Base-by-base conservation (phyloP, 2,888 invertebrate species). In the Drosophila borborema region DNA sequence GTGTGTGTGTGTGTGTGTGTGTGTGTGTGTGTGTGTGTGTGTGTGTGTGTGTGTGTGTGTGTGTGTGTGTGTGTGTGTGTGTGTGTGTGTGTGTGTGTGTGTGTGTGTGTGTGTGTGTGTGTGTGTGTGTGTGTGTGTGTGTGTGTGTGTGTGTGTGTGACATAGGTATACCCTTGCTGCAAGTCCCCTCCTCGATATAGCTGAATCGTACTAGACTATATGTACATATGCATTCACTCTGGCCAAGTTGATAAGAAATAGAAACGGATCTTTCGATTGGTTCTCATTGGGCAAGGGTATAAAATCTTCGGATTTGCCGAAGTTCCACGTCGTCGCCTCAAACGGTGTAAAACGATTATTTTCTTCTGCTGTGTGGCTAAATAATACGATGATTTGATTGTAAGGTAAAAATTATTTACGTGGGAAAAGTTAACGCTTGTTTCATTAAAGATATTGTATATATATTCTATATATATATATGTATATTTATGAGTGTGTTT, bases 341-440 rank as follows among this genome's bases (percentile, higher is more conserved):
- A 46, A 68, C 12, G 46, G 58, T 75, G 59, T 77, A 56, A 65
- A 59, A 63, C 38, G 31, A 48, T 61, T 61, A 49, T 45, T 46
- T 38, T 63, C 31, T 38, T 59, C 43, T 36, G 70, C 59, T 49
- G 55, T 63, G 69, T 77, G 77, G 64, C 72, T 82, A 77, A 86
- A 75, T 84, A 68, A 72, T 72, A 80, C 70, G 76, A 74, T 74
- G 80, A 81, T 76, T 82, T 75, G 75, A 77, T 82, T 77, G 65
- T 82, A 73, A 74, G 78, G 64, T 82, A 65, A 20, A 73, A 90
- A 79, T 80, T 65, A 76, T 66, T 89, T 87, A 86, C 87, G 90
- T 87, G 87, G 87, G 87, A 82, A 80, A 85, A 87, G 89, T 86
- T 89, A 89, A 87, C 89, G 68, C 74, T 86, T 86, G 82, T 84